These are phyloP conservation scores for Leucophora obtusa DNA, from an alignment of 2,888 invertebrate species.

Conservation along the genomic window DNA sequence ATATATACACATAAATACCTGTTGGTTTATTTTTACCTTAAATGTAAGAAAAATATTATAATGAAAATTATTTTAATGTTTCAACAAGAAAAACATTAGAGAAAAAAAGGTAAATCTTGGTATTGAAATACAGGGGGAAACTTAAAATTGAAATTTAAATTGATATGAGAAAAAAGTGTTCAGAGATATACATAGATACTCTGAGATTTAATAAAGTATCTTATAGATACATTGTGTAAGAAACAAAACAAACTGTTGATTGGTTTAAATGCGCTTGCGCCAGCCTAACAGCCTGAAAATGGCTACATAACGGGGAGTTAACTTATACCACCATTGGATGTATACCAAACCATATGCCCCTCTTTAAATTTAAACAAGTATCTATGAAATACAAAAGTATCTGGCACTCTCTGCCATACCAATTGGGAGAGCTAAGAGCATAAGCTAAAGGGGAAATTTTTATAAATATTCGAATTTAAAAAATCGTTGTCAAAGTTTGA, in stretches of 20 bases:
- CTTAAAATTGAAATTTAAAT: background rate
- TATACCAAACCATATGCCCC: slow-evolving; percentile 21
- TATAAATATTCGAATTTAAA: background rate
- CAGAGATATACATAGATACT: background rate
- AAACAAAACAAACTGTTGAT: slow-evolving; percentile 77
- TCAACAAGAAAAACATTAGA: background rate
- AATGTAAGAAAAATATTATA: slow-evolving; percentile 23
- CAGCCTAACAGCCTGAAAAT: slow-evolving; percentile 75
- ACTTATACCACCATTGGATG: slow-evolving; percentile 73
- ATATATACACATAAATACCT: slow-evolving; percentile 37
- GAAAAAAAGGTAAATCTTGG: background rate
- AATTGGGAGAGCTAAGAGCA: background rate
- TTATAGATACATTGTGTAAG: slow-evolving; percentile 32
- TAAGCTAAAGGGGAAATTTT: background rate
- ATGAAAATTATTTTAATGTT: slow-evolving; percentile 30
- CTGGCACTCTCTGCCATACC: background rate
- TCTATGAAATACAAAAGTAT: slow-evolving; percentile 15
- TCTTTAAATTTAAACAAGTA: slow-evolving; percentile 16
- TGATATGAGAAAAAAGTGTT: background rate
- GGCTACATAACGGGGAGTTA: slow-evolving; percentile 77
- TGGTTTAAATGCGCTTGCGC: slow-evolving; percentile 78
- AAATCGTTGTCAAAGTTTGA: background rate
- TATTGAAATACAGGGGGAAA: background rate
- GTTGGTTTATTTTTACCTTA: slow-evolving; percentile 52
- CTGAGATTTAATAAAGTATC: slow-evolving; percentile 21